Evolutionary conservation across 92 coral and sea anemone species (phyloP).

Genomic region (Anthopleura xanthogrammica): DNA sequence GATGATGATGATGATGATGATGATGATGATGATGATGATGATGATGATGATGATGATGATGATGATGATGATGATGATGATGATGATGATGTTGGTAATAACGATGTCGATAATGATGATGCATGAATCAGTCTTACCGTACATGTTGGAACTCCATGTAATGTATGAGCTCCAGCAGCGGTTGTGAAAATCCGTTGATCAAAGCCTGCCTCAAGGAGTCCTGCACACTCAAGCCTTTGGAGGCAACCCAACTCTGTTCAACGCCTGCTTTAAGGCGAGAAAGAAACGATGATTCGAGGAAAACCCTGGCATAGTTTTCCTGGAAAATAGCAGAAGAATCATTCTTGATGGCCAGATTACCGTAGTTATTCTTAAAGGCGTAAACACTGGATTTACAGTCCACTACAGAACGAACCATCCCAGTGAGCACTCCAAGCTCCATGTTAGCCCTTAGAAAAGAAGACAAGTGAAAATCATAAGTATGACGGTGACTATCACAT

Average conservation of each 20-base stretch:
- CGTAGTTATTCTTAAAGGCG: conserved; percentile 75
- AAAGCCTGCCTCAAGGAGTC: conserved; percentile 58
- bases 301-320: conserved; percentile 63
- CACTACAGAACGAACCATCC: conserved; percentile 80
- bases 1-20: no score
- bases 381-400: conserved; percentile 79
- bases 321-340: conserved; percentile 57
- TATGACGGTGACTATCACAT: no score
- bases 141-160: conserved; percentile 63
- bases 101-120: neutral
- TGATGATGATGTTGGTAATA: no score
- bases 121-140: conserved; percentile 7
- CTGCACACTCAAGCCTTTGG: conserved; percentile 41
- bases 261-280: conserved; percentile 45
- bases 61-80: no score
- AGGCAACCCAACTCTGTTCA: conserved; percentile 51
- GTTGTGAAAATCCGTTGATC: conserved; percentile 67
- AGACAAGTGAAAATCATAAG: no score
- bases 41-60: no score
- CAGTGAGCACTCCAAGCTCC: conserved; percentile 74
- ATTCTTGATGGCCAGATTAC: conserved; percentile 49
- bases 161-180: conserved; percentile 59
- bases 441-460: conserved; percentile 57
- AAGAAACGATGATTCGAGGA: conserved; percentile 30
- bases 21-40: no score